Base-by-base conservation (phyloP, 2,888 invertebrate genomes). In the Tupiocoris notatus region DNA sequence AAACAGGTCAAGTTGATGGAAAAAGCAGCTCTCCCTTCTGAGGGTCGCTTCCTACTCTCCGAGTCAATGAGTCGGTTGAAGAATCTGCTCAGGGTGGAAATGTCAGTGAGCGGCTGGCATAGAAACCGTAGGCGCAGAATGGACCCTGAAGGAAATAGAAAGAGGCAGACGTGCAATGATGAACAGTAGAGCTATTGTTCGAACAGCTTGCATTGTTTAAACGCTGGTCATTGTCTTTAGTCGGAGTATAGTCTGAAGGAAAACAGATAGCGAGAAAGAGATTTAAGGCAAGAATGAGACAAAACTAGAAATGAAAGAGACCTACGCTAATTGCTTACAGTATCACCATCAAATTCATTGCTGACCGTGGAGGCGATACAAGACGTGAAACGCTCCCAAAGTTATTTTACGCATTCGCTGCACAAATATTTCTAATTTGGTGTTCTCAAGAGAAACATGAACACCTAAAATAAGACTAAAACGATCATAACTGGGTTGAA, bases 1-100 rank as follows among this genome's bases (percentile, higher is more conserved):
- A 71, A 71, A 71, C 71, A 71, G 71, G 71, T 71, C 71, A 71
- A 71, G 71, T 71, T 71, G 71, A 71, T 71, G 62, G 71, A 71
- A 71, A 24, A 71, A 62, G 62, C 68, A 59, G 57, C 23, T 68
- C 39, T 39, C 39, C 39, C 39, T n/a, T n/a, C n/a, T 39, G 39
- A 3, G 12, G 39, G 39, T 3, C 6, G 3, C 39, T 39, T 12
- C 6, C 3, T 12, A 7, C 39, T 12, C 12, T 12, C 39, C 12
- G 39, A 39, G 39, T 39, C 39, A 39, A 39, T 39, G 39, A 39
- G 39, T 39, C 12, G 39, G 39, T 39, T 39, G 39, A 39, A 39
- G 39, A 39, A 39, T 39, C 39, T 39, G 39, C 39, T 39, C 39
- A 39, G 3, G 39, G 39, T 39, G 39, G 39, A 39, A 39, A 39